A percentile compares a stretch with the other conserved stretches of the same genome.
Conservation (phyloP, 2,113 vertebrate species). For the Xyliphius kryptos region DNA sequence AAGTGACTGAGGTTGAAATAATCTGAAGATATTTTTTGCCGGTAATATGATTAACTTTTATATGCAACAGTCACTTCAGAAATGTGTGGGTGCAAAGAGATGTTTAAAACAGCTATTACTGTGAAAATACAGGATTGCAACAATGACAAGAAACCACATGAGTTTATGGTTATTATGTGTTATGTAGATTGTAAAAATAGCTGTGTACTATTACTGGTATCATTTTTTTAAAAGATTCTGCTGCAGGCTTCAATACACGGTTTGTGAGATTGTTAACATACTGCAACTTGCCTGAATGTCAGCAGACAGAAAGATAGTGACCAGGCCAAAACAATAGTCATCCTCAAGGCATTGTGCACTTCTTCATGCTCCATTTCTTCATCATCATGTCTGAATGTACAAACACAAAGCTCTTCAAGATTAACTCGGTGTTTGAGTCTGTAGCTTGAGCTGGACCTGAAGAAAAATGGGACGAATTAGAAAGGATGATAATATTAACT, state of each 20-base stretch:
- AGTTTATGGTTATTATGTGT: no score
- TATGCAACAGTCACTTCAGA: conserved; percentile 9
- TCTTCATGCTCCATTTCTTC: conserved; percentile 36
- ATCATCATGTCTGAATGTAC: conserved; percentile 42
- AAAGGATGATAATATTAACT: background rate
- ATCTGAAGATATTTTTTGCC: background rate
- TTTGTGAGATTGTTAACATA: no score
- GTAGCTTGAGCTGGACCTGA: conserved; percentile 57
- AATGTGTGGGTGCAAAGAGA: conserved; percentile 6
- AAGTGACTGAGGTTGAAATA: no score
- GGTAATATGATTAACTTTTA: background rate
- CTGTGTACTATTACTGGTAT: no score
- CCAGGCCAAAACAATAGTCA: conserved; percentile 53
- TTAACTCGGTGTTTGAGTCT: conserved; percentile 55
- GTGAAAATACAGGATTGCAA: background rate
- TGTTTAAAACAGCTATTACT: background rate
- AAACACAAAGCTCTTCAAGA: conserved; percentile 51
- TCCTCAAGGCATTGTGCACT: conserved; percentile 37
- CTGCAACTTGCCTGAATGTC: conserved; percentile 53
- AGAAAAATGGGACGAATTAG: background rate
- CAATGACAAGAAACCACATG: background rate
- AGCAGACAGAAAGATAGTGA: conserved; percentile 50
- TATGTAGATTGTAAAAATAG: no score
- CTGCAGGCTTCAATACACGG: no score
- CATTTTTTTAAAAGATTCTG: no score